A percentile compares a stretch with the other conserved stretches of the same genome.
These are phyloP conservation scores for Dendroctonus valens DNA, from an alignment of 1,140 invertebrate genomes.

Conservation along the genomic window DNA sequence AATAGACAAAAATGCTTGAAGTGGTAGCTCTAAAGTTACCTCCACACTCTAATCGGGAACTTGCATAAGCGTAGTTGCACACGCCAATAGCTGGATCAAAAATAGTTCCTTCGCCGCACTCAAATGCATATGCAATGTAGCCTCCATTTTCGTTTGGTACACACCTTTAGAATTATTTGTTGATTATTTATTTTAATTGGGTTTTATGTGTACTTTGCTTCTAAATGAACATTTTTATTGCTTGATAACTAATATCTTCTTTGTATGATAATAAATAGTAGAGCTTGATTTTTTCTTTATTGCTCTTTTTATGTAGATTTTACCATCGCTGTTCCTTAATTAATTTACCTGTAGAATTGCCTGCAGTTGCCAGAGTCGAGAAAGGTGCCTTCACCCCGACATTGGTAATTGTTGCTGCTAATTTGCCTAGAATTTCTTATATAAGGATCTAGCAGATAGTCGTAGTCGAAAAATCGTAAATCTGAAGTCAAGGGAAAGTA, in stretches of 20 bases:
- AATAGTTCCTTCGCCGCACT: conserved; percentile 69
- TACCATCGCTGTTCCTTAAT: background rate
- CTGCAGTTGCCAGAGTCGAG: conserved; percentile 42
- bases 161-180: conserved; percentile 45
- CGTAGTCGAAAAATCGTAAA: conserved; percentile 28
- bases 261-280: conserved; percentile 7
- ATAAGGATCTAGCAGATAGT: conserved; percentile 18
- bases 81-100: conserved; percentile 64
- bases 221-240: too few relatives aligned
- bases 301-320: background rate
- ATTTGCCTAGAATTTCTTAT: conserved; percentile 28
- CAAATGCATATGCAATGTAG: conserved; percentile 57
- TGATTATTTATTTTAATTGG: too few relatives aligned
- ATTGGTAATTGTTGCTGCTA: conserved; percentile 22
- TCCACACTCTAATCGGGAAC: conserved; percentile 48
- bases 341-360: conserved; percentile 46
- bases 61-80: conserved; percentile 67
- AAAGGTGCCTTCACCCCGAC: conserved; percentile 43
- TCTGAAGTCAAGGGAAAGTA: conserved; percentile 17
- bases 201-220: too few relatives aligned
- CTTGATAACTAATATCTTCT: too few relatives aligned
- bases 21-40: conserved; percentile 37
- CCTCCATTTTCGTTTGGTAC: conserved; percentile 32
- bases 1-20: background rate
- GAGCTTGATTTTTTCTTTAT: background rate